Evolutionary conservation across 2,113 vertebrate genomes (phyloP), one percentile per base, ranked within the genome.

Genomic region (Dunckerocampus dactyliophorus): DNA sequence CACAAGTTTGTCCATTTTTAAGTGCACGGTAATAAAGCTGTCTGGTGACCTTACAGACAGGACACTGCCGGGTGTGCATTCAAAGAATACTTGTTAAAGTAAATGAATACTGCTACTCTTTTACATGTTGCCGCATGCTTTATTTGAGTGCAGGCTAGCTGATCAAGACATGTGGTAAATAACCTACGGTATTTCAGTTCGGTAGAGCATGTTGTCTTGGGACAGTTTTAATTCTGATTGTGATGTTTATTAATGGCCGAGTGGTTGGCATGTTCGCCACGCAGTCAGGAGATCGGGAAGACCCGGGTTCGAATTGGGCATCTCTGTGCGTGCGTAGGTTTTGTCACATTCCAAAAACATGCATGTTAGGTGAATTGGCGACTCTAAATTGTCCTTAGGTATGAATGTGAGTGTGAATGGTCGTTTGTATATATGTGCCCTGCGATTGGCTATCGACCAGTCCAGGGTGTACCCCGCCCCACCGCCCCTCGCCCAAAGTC

Each of bases 1-100:
- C 39, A 42, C 39, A 63, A 68, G 63, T 82, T 76, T 73, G 62
- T 52, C 48, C 65, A 62, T 52, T 8, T 70, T 67, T 24, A 71
- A 71, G 28, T 62, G 58, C 28, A 50, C 28, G 42, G 22, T 51
- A 57, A 70, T 57, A 63, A 71, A 58, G 17, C 61, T 52, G 67
- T 55, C 64, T 50, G 10, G 61, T 57, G 73, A 69, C 64, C 69
- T 72, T 16, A 62, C 7, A 60, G 34, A 2, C 42, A 74, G 67
- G 74, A 64, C 67, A 59, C 52, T 28, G 57, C 71, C 59, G 59
- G 72, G 47, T 63, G 20, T 59, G 21, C 20, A 21, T 14, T 15
- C 7, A 51, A 14, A 24, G 11, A 10, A 12, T 43, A 56, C 56
- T 60, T 64, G 46, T 75, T 69, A 43, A 65, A 59, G 21, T 22